Percentiles rank a stretch among this genome's conserved stretches.
Conservation (phyloP, 2,113 vertebrate genomes). For the Columbina picui region DNA sequence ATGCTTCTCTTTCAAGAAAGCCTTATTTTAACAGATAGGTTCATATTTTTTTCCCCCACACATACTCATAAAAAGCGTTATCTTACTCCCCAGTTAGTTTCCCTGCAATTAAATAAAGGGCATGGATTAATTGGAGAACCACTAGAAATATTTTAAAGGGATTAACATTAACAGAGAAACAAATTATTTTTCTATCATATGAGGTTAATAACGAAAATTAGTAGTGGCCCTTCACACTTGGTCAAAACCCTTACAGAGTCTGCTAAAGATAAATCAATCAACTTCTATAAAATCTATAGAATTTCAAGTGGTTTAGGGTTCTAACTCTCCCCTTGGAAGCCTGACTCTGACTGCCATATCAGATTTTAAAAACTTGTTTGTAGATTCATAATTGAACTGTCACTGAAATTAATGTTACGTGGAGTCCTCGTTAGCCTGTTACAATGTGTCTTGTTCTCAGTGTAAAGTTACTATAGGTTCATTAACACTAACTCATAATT, state of each 20-base stretch:
- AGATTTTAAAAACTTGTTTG: not conserved
- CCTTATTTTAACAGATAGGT: not conserved
- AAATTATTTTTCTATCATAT: slow-evolving; percentile 40
- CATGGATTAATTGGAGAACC: slow-evolving; percentile 24
- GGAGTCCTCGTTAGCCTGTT: not conserved
- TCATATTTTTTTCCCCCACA: not conserved
- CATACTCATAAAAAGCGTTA: not conserved
- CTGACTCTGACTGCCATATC: not conserved
- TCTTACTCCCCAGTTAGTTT: not conserved
- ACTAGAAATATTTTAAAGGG: slow-evolving; percentile 40
- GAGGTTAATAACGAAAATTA: slow-evolving; percentile 37
- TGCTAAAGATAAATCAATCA: not conserved
- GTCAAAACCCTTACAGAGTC: not conserved
- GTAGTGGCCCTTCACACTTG: not conserved
- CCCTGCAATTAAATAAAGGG: slow-evolving; percentile 27
- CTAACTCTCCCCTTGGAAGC: not conserved
- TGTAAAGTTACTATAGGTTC: not conserved
- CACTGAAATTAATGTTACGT: not conserved
- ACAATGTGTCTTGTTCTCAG: not conserved
- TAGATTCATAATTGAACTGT: not conserved
- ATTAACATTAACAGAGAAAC: slow-evolving; percentile 25
- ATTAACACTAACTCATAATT: slow-evolving; percentile 11
- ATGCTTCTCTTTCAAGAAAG: not conserved
- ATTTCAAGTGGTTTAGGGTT: not conserved
- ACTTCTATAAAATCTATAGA: not conserved